phyloP scores from a whole-genome alignment of 2,888 invertebrate species.

The Neoascia interrupta region DNA sequence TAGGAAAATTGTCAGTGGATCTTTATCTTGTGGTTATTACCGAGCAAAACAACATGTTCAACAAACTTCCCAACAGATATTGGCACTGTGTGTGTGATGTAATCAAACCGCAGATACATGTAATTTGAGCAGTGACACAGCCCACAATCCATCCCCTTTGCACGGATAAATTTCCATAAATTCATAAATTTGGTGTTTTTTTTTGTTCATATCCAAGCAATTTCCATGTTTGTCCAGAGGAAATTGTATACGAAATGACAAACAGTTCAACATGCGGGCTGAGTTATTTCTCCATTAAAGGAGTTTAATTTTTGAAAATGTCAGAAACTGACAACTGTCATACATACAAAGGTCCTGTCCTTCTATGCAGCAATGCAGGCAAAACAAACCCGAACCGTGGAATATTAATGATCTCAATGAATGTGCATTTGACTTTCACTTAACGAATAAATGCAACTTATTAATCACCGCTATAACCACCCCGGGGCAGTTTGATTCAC shows the following conservation, averaged over 20 bases:
- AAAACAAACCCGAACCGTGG: slow-evolving; percentile 42
- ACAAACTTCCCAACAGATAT: slow-evolving; percentile 59
- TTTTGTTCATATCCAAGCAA: slow-evolving; percentile 2
- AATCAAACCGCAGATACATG: slow-evolving; percentile 64
- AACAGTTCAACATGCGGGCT: slow-evolving; percentile 52
- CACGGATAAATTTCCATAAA: slow-evolving; percentile 61
- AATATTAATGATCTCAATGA: slow-evolving; percentile 67
- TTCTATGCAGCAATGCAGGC: slow-evolving; percentile 10
- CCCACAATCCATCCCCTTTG: slow-evolving; percentile 36
- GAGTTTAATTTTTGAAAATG: slow-evolving; percentile 21
- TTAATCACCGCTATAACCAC: slow-evolving; percentile 59
- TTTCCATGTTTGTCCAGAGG: slow-evolving; percentile 23
- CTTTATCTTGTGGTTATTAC: slow-evolving; percentile 27
- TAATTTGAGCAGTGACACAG: slow-evolving; percentile 55
- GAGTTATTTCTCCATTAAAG: slow-evolving; percentile 44
- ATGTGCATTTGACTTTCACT: slow-evolving; percentile 68
- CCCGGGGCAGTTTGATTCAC: slow-evolving; percentile 14
- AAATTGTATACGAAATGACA: slow-evolving; percentile 18
- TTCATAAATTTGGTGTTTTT: slow-evolving; percentile 35
- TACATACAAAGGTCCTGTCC: slow-evolving; percentile 28
- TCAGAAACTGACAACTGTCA: slow-evolving; percentile 56
- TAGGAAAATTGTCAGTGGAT: slow-evolving; percentile 20
- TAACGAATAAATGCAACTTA: slow-evolving; percentile 65
- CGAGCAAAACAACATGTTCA: slow-evolving; percentile 36
- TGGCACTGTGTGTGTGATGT: slow-evolving; percentile 31